Conservation (phyloP, 2,113 vertebrate genomes). For the Oenanthe melanoleuca region DNA sequence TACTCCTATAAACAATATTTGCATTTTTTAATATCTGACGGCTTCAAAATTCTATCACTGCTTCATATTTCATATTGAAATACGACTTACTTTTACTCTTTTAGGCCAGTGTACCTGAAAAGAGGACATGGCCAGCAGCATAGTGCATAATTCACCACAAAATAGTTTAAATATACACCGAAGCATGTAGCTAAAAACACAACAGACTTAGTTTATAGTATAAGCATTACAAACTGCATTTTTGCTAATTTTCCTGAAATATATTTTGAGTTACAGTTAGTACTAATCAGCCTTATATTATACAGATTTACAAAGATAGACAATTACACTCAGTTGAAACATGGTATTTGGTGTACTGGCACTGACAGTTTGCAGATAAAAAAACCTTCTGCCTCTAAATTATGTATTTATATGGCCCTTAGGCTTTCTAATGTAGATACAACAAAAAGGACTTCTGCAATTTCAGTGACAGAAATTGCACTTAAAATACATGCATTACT, state of each 20-base stretch:
- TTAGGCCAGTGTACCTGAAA: neutral
- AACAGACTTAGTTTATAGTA: neutral
- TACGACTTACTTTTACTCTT: neutral
- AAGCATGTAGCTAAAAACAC: neutral
- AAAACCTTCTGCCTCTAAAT: neutral
- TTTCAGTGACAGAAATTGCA: neutral
- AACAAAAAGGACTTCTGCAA: neutral
- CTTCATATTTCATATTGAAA: neutral
- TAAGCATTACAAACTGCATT: neutral
- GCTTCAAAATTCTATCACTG: neutral
- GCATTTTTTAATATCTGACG: neutral
- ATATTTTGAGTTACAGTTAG: neutral
- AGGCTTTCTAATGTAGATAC: neutral
- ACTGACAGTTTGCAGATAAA: neutral
- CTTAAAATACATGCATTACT: neutral
- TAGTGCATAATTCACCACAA: neutral
- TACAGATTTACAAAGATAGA: neutral
- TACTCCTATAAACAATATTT: neutral
- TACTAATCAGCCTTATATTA: neutral
- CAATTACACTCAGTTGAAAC: neutral
- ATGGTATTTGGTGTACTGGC: neutral
- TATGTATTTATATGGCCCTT: neutral
- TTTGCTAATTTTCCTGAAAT: neutral
- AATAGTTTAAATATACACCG: neutral
- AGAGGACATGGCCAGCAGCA: neutral